These are phyloP conservation scores for Orius insidiosus DNA, from an alignment of 1,140 invertebrate species.

Conservation along the genomic window DNA sequence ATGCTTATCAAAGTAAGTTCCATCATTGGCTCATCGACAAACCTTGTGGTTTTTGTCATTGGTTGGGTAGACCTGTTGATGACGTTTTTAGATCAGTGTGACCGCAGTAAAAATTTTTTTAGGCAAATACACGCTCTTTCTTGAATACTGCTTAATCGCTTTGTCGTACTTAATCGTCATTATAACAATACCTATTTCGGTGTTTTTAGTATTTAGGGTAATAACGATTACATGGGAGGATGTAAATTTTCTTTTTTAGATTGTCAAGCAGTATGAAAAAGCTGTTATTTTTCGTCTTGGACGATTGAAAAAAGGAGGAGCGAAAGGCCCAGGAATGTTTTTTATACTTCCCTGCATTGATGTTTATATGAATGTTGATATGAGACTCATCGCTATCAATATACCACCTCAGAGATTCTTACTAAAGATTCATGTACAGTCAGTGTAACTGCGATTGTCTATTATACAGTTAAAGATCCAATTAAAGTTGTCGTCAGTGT, in stretches of 20 bases:
- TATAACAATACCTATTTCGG: constrained; percentile 68
- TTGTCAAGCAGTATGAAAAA: constrained; percentile 61
- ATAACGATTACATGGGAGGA: neutral
- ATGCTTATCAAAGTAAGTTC: too few species aligned
- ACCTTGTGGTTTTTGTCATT: too few species aligned
- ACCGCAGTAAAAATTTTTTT: too few species aligned
- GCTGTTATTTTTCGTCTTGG: constrained; percentile 63
- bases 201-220: constrained; percentile 75
- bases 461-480: constrained; percentile 75
- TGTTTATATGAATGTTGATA: constrained; percentile 77
- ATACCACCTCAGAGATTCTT: constrained; percentile 85
- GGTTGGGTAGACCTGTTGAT: too few species aligned
- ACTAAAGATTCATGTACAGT: constrained; percentile 88
- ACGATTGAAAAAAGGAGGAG: constrained; percentile 44
- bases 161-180: constrained; percentile 59
- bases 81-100: too few species aligned
- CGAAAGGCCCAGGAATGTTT: constrained; percentile 75
- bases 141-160: constrained; percentile 64
- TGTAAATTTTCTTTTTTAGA: constrained; percentile 28
- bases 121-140: too few species aligned
- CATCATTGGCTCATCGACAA: too few species aligned
- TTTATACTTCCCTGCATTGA: constrained; percentile 91
- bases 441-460: constrained; percentile 81
- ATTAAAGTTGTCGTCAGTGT: constrained; percentile 69
- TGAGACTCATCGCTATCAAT: constrained; percentile 80